These are phyloP conservation scores for Zaprionus ghesquierei DNA, from an alignment of 1,140 invertebrate species.

Conservation along the genomic window DNA sequence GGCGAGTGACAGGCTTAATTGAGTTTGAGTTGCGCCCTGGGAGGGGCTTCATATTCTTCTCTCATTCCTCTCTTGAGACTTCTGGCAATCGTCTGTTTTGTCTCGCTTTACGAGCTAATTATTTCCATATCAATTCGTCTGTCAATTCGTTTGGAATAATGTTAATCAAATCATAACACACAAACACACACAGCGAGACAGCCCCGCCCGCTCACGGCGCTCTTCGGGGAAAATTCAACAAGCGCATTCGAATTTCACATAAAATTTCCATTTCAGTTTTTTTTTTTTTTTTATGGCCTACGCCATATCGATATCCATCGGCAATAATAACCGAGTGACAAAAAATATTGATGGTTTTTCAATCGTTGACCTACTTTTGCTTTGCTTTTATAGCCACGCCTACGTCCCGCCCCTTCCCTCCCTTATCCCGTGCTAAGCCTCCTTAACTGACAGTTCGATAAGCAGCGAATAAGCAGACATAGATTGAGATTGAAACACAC, in stretches of 20 bases:
- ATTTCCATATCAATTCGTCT: conserved; percentile 40
- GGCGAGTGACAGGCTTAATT: conserved; percentile 1
- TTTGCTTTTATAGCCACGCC: neutral
- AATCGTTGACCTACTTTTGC: conserved; percentile 73
- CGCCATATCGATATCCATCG: conserved; percentile 47
- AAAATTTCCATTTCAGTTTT: conserved; percentile 42
- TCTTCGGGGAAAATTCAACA: conserved; percentile 58
- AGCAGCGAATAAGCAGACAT: conserved; percentile 22
- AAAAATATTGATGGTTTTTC: conserved; percentile 55
- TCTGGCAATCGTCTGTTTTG: neutral
- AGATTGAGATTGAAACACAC: conserved; percentile 12
- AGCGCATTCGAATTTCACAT: conserved; percentile 26
- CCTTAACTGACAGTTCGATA: neutral
- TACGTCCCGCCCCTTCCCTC: neutral
- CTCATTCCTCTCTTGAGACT: neutral
- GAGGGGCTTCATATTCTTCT: neutral
- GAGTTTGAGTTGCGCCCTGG: neutral
- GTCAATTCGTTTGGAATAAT: conserved; percentile 41
- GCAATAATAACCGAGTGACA: conserved; percentile 25
- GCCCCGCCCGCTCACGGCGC: neutral
- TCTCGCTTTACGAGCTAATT: conserved; percentile 26
- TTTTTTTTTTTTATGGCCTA: conserved; percentile 1
- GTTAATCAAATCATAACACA: conserved; percentile 35
- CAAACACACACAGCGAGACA: neutral
- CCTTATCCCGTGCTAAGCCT: too few species aligned